A percentile compares a stretch with the other conserved stretches of the same genome.
phyloP scores from a whole-genome alignment of 2,888 invertebrate genomes.

The Rhingia campestris region DNA sequence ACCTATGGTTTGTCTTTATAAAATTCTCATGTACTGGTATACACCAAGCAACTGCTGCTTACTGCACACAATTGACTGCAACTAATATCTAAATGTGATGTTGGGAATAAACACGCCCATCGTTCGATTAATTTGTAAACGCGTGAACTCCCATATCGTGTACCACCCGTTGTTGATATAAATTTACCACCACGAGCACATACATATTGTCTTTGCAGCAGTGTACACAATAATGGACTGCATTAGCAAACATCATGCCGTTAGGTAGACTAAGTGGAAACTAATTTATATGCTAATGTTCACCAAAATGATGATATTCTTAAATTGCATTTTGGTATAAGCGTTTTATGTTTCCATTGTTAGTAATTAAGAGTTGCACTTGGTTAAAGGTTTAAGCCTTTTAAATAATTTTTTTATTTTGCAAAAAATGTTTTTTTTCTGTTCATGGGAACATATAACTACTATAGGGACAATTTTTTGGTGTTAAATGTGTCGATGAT shows the following conservation, averaged over 20 bases:
- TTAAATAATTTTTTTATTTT: too few species aligned
- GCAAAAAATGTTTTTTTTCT: too few species aligned
- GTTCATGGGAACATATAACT: too few species aligned
- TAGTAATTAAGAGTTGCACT: slow-evolving; percentile 25
- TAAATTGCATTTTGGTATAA: slow-evolving; percentile 22
- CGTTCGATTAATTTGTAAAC: slow-evolving; percentile 24
- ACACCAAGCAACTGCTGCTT: too few species aligned
- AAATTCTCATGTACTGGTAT: too few species aligned
- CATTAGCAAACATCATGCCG: slow-evolving; percentile 53
- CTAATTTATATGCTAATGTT: slow-evolving; percentile 65
- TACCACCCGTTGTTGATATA: slow-evolving; percentile 35
- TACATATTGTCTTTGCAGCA: slow-evolving; percentile 34
- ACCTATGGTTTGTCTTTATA: too few species aligned
- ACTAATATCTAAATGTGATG: slow-evolving; percentile 10
- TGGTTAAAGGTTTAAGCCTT: too few species aligned
- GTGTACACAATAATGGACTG: slow-evolving; percentile 33
- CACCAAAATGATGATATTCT: slow-evolving; percentile 51
- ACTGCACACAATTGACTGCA: not conserved
- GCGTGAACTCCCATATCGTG: slow-evolving; percentile 40
- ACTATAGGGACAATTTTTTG: too few species aligned
- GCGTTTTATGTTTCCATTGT: slow-evolving; percentile 6
- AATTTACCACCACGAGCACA: slow-evolving; percentile 51
- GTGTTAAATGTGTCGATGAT: too few species aligned
- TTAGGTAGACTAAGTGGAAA: slow-evolving; percentile 37
- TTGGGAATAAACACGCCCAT: not conserved